Evolutionary conservation across 2,797 vertebrate species (phyloP).

Genomic region (Cyprinodon diabolis): DNA sequence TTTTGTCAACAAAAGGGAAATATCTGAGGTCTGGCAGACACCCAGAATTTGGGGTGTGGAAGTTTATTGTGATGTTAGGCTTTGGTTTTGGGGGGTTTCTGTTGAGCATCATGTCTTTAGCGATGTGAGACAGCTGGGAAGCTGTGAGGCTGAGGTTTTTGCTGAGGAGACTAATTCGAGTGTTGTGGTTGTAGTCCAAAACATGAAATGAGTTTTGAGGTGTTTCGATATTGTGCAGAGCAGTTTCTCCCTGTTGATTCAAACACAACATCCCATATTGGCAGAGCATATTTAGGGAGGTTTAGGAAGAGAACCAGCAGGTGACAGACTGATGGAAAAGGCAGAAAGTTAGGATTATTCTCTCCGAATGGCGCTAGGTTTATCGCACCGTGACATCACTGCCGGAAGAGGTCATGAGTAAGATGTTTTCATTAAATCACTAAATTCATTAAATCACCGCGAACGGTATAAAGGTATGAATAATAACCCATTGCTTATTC

Average conservation of each 20-base stretch:
- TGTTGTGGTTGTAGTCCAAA: slow-evolving; percentile 26
- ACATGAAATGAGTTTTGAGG: slow-evolving; percentile 23
- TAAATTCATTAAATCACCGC: too few relatives aligned
- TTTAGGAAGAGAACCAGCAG: neutral
- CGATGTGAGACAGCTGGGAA: slow-evolving; percentile 38
- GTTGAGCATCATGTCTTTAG: slow-evolving; percentile 35
- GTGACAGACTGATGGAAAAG: neutral
- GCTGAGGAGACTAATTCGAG: slow-evolving; percentile 30
- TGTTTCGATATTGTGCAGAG: slow-evolving; percentile 10
- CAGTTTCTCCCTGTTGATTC: neutral
- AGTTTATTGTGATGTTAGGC: slow-evolving; percentile 70
- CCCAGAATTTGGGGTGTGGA: slow-evolving; percentile 58
- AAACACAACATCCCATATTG: neutral
- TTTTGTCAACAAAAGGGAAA: slow-evolving; percentile 75
- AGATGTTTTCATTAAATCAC: too few relatives aligned
- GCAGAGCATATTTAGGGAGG: slow-evolving; percentile 21
- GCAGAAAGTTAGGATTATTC: neutral
- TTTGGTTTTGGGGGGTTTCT: slow-evolving; percentile 34
- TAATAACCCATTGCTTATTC: too few relatives aligned
- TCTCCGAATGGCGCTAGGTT: too few relatives aligned
- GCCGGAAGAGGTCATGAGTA: too few relatives aligned
- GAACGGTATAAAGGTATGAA: too few relatives aligned
- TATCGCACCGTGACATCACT: too few relatives aligned
- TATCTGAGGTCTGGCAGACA: slow-evolving; percentile 72
- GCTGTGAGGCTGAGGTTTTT: slow-evolving; percentile 17